phyloP scores from a whole-genome alignment of 2,797 vertebrate species.

The Catharus ustulatus region DNA sequence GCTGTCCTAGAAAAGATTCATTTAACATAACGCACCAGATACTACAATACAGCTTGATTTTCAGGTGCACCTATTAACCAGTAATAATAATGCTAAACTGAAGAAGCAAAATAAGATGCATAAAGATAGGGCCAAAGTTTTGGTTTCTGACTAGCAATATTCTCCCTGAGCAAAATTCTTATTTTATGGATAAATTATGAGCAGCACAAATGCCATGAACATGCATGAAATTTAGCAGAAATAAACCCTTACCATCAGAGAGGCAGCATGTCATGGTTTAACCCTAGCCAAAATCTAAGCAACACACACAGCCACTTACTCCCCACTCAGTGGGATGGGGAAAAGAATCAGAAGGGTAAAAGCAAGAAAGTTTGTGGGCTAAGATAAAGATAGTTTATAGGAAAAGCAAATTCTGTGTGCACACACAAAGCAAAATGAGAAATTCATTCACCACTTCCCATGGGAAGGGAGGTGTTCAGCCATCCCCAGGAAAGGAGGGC shows the following conservation, averaged over 20 bases:
- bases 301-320: neutral
- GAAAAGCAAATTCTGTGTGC: neutral
- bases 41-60: constrained; percentile 78
- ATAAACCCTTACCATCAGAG: constrained; percentile 11
- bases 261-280: neutral
- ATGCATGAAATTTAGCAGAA: constrained; percentile 38
- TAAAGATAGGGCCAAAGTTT: constrained; percentile 68
- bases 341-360: neutral
- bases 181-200: constrained; percentile 47
- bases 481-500: neutral
- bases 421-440: neutral
- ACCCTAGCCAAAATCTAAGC: neutral
- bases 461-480: neutral
- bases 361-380: neutral
- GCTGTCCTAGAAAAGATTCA: constrained; percentile 69
- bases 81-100: constrained; percentile 76
- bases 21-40: constrained; percentile 71
- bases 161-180: constrained; percentile 49
- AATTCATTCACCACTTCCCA: neutral
- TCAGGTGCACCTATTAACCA: constrained; percentile 76
- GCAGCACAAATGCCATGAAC: neutral
- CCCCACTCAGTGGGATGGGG: neutral
- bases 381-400: neutral
- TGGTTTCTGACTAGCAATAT: constrained; percentile 47
- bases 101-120: constrained; percentile 70